These are phyloP conservation scores for Dermatophagoides farinae DNA, from an alignment of 1,140 invertebrate genomes.

Conservation along the genomic window DNA sequence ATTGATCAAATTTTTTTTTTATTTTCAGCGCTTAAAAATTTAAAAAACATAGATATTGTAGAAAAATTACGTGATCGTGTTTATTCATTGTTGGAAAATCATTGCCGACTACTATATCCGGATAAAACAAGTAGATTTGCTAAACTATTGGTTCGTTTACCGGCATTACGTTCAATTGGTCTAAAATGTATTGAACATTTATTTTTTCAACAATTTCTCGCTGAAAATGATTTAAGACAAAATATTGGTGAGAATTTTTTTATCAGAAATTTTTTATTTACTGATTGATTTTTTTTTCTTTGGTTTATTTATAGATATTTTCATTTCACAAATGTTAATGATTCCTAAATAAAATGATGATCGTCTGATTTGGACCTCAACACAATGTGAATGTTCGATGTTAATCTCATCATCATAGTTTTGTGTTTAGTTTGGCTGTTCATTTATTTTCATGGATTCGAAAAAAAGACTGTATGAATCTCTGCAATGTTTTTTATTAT, in stretches of 20 bases:
- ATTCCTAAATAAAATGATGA: too few relatives aligned
- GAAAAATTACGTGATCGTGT: conserved; percentile 76
- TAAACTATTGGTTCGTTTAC: conserved; percentile 71
- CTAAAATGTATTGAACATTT: conserved; percentile 86
- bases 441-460: too few relatives aligned
- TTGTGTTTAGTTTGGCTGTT: too few relatives aligned
- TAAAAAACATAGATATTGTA: conserved; percentile 58
- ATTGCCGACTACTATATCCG: conserved; percentile 62
- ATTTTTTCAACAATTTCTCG: conserved; percentile 76
- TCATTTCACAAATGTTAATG: too few relatives aligned
- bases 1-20: background rate
- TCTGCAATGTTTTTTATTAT: too few relatives aligned
- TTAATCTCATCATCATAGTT: too few relatives aligned
- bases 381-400: too few relatives aligned
- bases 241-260: background rate
- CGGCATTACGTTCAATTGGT: conserved; percentile 79
- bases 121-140: conserved; percentile 86
- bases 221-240: conserved; percentile 18
- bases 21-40: conserved; percentile 50
- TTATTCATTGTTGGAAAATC: conserved; percentile 80
- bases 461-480: too few relatives aligned
- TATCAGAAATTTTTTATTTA: background rate
- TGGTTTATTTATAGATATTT: too few relatives aligned
- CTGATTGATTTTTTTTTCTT: too few relatives aligned
- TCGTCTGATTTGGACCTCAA: too few relatives aligned